These are phyloP conservation scores for Ylistrum balloti DNA, from an alignment of 1,140 invertebrate genomes.

Conservation along the genomic window DNA sequence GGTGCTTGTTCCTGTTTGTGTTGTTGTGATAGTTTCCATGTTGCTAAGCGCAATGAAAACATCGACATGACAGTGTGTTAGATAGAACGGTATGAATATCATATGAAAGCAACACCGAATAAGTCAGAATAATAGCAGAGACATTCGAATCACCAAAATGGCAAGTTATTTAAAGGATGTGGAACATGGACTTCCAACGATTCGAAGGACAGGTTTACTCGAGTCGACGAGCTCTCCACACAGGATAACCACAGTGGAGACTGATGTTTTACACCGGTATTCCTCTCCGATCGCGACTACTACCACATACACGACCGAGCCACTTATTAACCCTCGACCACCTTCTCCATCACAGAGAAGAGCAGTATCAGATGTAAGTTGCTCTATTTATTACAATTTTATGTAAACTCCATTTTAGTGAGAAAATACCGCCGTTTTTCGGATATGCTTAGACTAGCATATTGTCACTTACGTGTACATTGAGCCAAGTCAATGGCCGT, in stretches of 20 bases:
- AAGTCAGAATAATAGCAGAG: not conserved
- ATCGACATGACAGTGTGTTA: slow-evolving; percentile 42
- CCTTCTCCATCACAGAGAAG: slow-evolving; percentile 66
- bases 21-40: slow-evolving; percentile 59
- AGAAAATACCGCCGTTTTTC: slow-evolving; percentile 48
- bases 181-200: slow-evolving; percentile 67
- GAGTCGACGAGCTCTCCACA: slow-evolving; percentile 39
- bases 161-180: slow-evolving; percentile 65
- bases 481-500: not conserved
- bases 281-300: slow-evolving; percentile 37
- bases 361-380: slow-evolving; percentile 58
- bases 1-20: slow-evolving; percentile 53
- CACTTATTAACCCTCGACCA: slow-evolving; percentile 57
- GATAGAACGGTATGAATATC: slow-evolving; percentile 15
- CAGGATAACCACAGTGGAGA: slow-evolving; percentile 55
- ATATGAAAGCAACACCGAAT: slow-evolving; percentile 21
- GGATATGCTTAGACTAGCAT: slow-evolving; percentile 53
- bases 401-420: not conserved
- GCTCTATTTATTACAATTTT: not conserved
- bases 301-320: slow-evolving; percentile 42
- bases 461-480: not conserved
- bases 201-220: slow-evolving; percentile 51
- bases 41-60: slow-evolving; percentile 61
- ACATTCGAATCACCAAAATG: slow-evolving; percentile 55
- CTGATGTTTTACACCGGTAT: slow-evolving; percentile 49